Conservation (phyloP, 1,140 invertebrate species). For the Solenopsis fugax region DNA sequence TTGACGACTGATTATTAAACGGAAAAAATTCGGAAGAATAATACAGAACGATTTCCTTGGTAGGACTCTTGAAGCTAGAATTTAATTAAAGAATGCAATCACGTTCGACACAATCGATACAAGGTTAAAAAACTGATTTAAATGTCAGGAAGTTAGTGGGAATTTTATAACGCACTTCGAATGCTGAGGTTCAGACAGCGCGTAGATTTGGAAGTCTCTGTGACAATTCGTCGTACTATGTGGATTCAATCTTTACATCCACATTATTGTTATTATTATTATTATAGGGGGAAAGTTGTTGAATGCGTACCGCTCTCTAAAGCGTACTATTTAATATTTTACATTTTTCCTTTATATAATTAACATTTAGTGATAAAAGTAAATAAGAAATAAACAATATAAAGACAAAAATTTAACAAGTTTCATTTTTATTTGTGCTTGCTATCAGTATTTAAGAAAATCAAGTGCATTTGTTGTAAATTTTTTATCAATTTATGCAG, state of each 20-base stretch:
- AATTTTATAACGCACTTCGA: conserved; percentile 1
- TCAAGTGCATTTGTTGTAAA: too few species aligned
- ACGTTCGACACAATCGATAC: neutral
- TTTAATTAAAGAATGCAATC: neutral
- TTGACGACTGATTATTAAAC: conserved; percentile 9
- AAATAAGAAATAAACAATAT: too few species aligned
- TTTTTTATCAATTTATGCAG: too few species aligned
- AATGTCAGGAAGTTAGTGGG: neutral
- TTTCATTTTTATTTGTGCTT: too few species aligned
- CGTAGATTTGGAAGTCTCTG: neutral
- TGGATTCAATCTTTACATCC: neutral
- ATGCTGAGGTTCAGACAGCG: neutral
- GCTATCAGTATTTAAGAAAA: too few species aligned
- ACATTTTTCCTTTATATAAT: too few species aligned
- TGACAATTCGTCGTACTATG: neutral
- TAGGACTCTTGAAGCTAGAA: neutral
- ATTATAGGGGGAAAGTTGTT: too few species aligned
- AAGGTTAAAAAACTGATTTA: neutral
- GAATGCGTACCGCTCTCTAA: too few species aligned
- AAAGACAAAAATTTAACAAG: too few species aligned
- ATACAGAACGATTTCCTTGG: neutral
- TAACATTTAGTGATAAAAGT: too few species aligned
- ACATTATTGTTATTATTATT: too few species aligned
- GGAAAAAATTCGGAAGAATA: neutral
- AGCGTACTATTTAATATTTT: too few species aligned